Percentiles rank a stretch among this genome's conserved stretches.
Conservation (phyloP, 2,113 vertebrate species). For the Coturnix japonica region DNA sequence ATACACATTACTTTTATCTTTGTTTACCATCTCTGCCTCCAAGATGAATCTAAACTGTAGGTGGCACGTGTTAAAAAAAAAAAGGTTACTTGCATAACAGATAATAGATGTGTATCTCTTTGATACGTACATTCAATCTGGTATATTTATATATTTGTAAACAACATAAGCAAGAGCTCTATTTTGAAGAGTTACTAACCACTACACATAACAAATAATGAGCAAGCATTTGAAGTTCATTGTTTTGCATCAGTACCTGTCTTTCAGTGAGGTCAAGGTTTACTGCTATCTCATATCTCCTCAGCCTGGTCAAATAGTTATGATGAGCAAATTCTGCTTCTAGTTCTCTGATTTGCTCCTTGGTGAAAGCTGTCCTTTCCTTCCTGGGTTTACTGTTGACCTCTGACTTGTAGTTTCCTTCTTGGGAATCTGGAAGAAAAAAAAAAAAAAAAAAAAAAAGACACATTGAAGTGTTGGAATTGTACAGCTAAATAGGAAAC, state of each 20-base stretch:
- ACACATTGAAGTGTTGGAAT: not conserved
- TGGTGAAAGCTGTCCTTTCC: constrained; percentile 98
- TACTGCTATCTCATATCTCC: constrained; percentile 97
- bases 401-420: constrained; percentile 96
- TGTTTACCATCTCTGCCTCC: not conserved
- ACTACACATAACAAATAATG: not conserved
- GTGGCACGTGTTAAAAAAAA: not conserved
- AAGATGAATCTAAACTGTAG: not conserved
- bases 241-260: constrained; percentile 84
- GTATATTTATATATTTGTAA: not conserved
- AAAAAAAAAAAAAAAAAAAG: constrained; percentile 1
- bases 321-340: constrained; percentile 99
- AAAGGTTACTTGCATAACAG: not conserved
- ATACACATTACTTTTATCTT: not conserved
- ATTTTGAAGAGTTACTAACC: not conserved
- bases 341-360: constrained; percentile 97
- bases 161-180: not conserved
- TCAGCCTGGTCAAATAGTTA: constrained; percentile 97
- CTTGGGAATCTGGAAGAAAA: constrained; percentile 89
- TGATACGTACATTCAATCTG: not conserved
- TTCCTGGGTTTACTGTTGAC: constrained; percentile 97
- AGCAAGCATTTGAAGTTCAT: not conserved
- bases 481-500: not conserved
- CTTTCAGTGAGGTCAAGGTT: constrained; percentile 98
- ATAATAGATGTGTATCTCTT: not conserved